Evolutionary conservation across 2,888 invertebrate species (phyloP).

Genomic region (Operophtera brumata): DNA sequence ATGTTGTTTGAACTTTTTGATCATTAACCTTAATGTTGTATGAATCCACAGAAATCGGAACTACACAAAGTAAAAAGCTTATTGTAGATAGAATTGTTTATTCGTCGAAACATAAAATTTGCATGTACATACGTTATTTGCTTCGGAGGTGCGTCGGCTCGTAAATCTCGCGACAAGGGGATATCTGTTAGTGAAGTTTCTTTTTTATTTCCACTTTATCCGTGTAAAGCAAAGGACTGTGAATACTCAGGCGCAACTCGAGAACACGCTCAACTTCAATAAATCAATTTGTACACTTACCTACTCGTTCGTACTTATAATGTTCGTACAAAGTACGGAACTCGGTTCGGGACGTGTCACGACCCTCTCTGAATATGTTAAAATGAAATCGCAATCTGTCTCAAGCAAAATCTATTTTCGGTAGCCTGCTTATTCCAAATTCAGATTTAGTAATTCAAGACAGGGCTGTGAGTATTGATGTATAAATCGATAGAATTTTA

Average conservation of each 20-base stretch:
- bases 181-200: constrained; percentile 79
- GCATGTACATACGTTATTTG: constrained; percentile 73
- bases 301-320: constrained; percentile 66
- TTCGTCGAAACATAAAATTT: constrained; percentile 69
- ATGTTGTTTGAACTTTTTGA: constrained; percentile 66
- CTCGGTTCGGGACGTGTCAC: constrained; percentile 63
- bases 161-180: constrained; percentile 79
- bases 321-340: constrained; percentile 48
- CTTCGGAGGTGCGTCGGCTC: constrained; percentile 73
- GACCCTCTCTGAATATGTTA: constrained; percentile 59
- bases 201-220: constrained; percentile 79
- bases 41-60: constrained; percentile 15
- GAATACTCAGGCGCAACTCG: constrained; percentile 77
- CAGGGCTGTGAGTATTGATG: too few species aligned
- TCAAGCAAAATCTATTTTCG: constrained; percentile 7
- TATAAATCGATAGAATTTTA: too few species aligned
- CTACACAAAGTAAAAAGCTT: constrained; percentile 22
- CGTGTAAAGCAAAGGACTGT: constrained; percentile 72
- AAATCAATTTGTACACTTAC: constrained; percentile 77
- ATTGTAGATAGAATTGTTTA: constrained; percentile 43
- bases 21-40: constrained; percentile 57
- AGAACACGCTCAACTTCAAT: constrained; percentile 76
- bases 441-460: neutral
- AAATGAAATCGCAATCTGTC: constrained; percentile 47
- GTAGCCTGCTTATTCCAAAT: constrained; percentile 2